A percentile compares a stretch with the other conserved stretches of the same genome.
Conservation (phyloP, 2,113 vertebrate species). For the Tretioscincus oriximinensis region DNA sequence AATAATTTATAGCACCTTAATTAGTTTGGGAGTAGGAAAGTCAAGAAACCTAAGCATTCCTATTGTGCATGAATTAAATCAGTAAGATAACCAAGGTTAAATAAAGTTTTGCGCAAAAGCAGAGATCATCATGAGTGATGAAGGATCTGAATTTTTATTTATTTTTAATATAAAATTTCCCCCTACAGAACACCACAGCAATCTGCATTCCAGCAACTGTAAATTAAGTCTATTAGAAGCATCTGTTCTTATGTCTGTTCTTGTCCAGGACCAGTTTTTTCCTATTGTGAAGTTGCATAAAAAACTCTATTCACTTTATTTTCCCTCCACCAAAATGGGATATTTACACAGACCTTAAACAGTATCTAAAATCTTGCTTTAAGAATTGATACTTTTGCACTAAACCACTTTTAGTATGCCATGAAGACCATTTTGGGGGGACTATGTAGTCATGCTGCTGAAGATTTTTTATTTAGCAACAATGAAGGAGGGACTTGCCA, state of each 20-base stretch:
- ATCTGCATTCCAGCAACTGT: too few species aligned
- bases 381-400: too few species aligned
- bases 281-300: neutral
- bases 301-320: neutral
- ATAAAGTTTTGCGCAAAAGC: slow-evolving; percentile 10
- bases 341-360: neutral
- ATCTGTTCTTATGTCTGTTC: too few species aligned
- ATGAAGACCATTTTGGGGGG: too few species aligned
- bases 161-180: neutral
- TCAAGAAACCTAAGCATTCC: neutral
- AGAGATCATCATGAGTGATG: neutral
- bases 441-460: too few species aligned
- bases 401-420: too few species aligned
- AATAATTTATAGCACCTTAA: slow-evolving; percentile 26
- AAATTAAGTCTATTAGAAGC: too few species aligned
- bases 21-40: slow-evolving; percentile 8
- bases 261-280: neutral
- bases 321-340: neutral
- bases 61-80: neutral
- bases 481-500: too few species aligned
- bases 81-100: slow-evolving; percentile 15
- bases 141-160: neutral
- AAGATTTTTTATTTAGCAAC: too few species aligned
- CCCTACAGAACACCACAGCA: too few species aligned
- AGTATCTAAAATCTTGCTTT: too few species aligned